Evolutionary conservation across 2,113 vertebrate species (phyloP).

Genomic region (Rutilus rutilus): DNA sequence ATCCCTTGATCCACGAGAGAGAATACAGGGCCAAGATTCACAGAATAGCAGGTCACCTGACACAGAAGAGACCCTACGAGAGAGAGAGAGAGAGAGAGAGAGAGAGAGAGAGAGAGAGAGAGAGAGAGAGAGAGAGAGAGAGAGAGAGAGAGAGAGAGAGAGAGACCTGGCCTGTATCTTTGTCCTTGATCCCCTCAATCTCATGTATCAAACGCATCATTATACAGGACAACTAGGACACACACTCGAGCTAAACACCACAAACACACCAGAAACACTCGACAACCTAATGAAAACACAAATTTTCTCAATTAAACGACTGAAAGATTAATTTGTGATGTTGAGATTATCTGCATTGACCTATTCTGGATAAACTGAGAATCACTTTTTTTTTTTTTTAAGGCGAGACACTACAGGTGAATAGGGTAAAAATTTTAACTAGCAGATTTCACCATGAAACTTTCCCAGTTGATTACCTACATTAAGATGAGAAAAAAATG

Average conservation of each 20-base stretch:
- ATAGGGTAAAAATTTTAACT: too few relatives aligned
- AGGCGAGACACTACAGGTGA: too few relatives aligned
- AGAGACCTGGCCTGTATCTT: background rate
- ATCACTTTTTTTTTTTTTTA: too few relatives aligned
- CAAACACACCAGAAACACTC: background rate
- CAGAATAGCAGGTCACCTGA: slow-evolving; percentile 41
- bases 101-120: too few relatives aligned
- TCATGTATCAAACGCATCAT: slow-evolving; percentile 10
- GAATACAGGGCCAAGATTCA: slow-evolving; percentile 28
- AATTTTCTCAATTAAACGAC: background rate
- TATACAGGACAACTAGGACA: slow-evolving; percentile 4
- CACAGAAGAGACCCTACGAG: background rate
- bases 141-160: background rate
- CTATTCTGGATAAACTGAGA: too few relatives aligned
- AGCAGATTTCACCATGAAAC: too few relatives aligned
- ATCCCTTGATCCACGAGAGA: slow-evolving; percentile 37
- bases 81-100: background rate
- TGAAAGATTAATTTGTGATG: background rate
- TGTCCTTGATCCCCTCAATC: slow-evolving; percentile 39
- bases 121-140: background rate
- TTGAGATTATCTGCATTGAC: background rate
- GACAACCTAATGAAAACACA: background rate
- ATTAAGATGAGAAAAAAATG: too few relatives aligned
- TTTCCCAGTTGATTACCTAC: too few relatives aligned
- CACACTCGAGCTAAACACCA: background rate